Evolutionary conservation across 2,113 vertebrate species (phyloP).

Genomic region (Tor tambroides): DNA sequence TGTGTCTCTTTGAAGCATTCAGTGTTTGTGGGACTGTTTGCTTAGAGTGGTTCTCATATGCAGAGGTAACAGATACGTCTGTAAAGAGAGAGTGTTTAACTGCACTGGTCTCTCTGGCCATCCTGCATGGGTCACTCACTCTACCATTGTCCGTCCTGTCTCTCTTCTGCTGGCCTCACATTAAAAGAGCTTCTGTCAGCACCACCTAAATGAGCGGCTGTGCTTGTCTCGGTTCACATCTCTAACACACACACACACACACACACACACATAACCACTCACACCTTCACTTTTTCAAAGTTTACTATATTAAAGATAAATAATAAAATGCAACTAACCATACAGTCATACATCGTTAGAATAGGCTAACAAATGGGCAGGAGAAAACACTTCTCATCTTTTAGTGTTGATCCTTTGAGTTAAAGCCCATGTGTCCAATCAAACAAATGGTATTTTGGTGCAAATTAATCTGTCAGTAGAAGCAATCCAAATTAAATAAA

Average conservation of each 20-base stretch:
- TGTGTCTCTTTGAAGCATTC: not conserved
- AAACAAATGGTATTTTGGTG: not conserved
- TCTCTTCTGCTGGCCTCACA: constrained; percentile 38
- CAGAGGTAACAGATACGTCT: constrained; percentile 61
- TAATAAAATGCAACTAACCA: not conserved
- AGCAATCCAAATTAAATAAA: not conserved
- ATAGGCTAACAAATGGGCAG: not conserved
- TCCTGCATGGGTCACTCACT: constrained; percentile 58
- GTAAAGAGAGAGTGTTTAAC: constrained; percentile 12
- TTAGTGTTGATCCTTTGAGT: not conserved
- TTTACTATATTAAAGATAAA: not conserved
- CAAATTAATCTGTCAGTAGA: not conserved
- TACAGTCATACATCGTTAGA: not conserved
- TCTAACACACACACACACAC: constrained; percentile 9
- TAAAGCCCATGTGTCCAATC: not conserved
- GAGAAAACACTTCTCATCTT: not conserved
- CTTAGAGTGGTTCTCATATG: constrained; percentile 58
- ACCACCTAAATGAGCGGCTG: constrained; percentile 54
- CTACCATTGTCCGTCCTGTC: constrained; percentile 37
- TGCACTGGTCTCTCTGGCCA: not conserved
- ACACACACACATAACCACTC: constrained; percentile 33
- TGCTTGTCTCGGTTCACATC: constrained; percentile 39
- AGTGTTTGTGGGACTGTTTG: constrained; percentile 49
- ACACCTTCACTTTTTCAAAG: constrained; percentile 9
- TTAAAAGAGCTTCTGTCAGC: constrained; percentile 62